A percentile compares a stretch with the other conserved stretches of the same genome.
These are phyloP conservation scores for Pseudomugil gertrudae DNA, from an alignment of 2,797 vertebrate species.

Conservation along the genomic window DNA sequence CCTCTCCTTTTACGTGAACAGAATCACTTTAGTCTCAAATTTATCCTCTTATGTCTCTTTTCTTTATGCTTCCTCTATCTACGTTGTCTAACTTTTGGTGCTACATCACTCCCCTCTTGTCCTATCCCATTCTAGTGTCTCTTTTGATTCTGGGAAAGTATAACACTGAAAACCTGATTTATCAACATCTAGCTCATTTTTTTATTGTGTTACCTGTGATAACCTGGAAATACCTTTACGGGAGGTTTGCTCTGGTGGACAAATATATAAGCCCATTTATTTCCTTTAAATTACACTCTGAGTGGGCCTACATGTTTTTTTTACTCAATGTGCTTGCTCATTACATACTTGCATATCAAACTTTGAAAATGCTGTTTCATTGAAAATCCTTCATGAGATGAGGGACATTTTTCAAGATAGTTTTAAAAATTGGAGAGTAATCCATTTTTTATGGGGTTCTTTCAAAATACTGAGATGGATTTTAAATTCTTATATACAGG, in stretches of 20 bases:
- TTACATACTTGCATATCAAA: not conserved
- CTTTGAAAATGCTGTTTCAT: not conserved
- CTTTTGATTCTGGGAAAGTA: constrained; percentile 36
- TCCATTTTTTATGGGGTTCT: not conserved
- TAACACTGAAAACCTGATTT: constrained; percentile 42
- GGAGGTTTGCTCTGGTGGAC: constrained; percentile 51
- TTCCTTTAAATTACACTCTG: not conserved
- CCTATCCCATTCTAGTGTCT: constrained; percentile 34
- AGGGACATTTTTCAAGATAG: not conserved
- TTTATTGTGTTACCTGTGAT: constrained; percentile 40
- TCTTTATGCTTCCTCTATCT: constrained; percentile 35
- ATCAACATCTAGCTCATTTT: constrained; percentile 69
- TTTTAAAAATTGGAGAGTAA: not conserved
- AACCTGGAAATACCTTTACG: constrained; percentile 48
- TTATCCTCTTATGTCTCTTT: constrained; percentile 34
- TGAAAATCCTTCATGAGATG: not conserved
- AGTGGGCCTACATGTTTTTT: not conserved
- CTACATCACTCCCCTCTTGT: constrained; percentile 50
- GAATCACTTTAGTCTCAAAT: constrained; percentile 35
- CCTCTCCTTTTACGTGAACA: constrained; percentile 13
- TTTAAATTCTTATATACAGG: not conserved
- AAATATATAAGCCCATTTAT: too few species aligned
- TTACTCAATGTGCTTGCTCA: not conserved
- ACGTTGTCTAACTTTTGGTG: constrained; percentile 16
- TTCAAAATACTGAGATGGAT: not conserved